Evolutionary conservation across 1,140 invertebrate species (phyloP).

Genomic region (Drosophila sechellia): DNA sequence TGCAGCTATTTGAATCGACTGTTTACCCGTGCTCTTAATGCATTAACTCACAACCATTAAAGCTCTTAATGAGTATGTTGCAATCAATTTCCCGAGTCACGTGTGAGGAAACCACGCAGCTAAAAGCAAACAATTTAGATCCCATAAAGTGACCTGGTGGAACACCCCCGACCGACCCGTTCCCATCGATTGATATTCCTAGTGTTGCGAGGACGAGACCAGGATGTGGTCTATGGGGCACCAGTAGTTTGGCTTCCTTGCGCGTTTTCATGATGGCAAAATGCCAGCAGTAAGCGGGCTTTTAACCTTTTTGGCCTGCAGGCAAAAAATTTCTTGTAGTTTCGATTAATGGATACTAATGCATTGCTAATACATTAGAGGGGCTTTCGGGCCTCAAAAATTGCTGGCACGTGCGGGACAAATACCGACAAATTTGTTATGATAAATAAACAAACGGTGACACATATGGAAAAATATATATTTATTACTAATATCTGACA

Average conservation of each 20-base stretch:
- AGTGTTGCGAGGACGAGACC: neutral
- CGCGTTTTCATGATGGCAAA: slow-evolving; percentile 54
- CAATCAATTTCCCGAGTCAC: slow-evolving; percentile 53
- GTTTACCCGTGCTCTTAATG: neutral
- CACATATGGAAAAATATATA: slow-evolving; percentile 22
- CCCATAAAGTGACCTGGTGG: neutral
- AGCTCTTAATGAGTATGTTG: slow-evolving; percentile 53
- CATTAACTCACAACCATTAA: slow-evolving; percentile 21
- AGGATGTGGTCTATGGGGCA: slow-evolving; percentile 37
- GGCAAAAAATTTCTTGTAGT: slow-evolving; percentile 52
- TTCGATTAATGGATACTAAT: slow-evolving; percentile 75
- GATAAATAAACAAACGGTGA: slow-evolving; percentile 73
- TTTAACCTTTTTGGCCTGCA: slow-evolving; percentile 70
- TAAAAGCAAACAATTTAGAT: slow-evolving; percentile 74
- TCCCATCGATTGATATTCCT: slow-evolving; percentile 11
- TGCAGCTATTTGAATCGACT: neutral
- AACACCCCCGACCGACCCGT: neutral
- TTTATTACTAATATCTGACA: slow-evolving; percentile 74
- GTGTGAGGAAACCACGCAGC: slow-evolving; percentile 48
- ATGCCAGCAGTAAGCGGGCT: slow-evolving; percentile 55
- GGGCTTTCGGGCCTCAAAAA: slow-evolving; percentile 44
- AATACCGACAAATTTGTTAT: slow-evolving; percentile 53
- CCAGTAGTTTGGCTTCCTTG: slow-evolving; percentile 41
- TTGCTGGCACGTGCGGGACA: slow-evolving; percentile 66
- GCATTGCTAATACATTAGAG: slow-evolving; percentile 59